Evolutionary conservation across 2,888 invertebrate species (phyloP), one percentile per base, ranked within the genome.

Genomic region (Parasteatoda lunata): DNA sequence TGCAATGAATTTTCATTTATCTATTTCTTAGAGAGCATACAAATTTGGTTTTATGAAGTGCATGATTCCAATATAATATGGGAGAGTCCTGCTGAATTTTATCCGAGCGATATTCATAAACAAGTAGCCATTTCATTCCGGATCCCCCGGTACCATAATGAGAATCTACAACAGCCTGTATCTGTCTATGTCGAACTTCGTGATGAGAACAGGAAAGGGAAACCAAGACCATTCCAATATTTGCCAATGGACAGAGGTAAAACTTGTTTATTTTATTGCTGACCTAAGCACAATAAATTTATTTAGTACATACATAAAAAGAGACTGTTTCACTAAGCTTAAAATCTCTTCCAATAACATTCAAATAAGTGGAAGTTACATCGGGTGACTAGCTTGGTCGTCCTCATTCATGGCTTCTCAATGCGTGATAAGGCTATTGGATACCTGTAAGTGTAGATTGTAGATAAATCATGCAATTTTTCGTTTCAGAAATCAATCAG

Each of bases 31-130:
- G 98, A 98, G 92, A 98, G 98, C 92, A 97, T 98, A 89, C 95
- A 96, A 90, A 95, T 98, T 89, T 94, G 96, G 89, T 97, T 98
- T 93, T 97, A 94, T 92, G 96, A 98, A 93, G 95, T 96, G 92
- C 89, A 94, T 77, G 94, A 95, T 89, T 95, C 94, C 0, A 92
- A 93, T 75, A 91, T 94, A 1, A 93, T 95, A 85, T 98, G 98
- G 98, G 96, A 97, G 93, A 96, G 94, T 75, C 94, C 93, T 89
- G 97, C 96, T 3, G 96, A 96, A 91, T 96, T 97, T 91, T 95
- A 96, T 91, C 95, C 96, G 7, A 94, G 94, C 11, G 95, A 96
- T 92, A 96, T 97, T 71, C 98, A 98, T 93, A 97, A 97, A 92
- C 98, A 98, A 94, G 92, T 95, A 88, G 94, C 92, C 70, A 92